Conservation (phyloP, 2,113 vertebrate species). For the Tautogolabrus adspersus region DNA sequence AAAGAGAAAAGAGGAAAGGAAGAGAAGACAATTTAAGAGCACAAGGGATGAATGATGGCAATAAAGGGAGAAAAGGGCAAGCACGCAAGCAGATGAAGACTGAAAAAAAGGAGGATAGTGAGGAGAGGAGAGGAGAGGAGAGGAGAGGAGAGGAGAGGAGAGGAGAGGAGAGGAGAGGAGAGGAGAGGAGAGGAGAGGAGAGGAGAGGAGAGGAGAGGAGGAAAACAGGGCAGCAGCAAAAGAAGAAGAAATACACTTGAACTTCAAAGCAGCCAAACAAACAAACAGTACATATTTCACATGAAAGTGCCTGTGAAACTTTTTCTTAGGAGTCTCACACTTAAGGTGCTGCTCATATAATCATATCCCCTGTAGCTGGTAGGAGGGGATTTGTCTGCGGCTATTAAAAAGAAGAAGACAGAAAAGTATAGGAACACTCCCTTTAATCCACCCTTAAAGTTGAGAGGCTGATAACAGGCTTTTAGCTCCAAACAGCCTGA, state of each 20-base stretch:
- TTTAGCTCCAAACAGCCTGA: conserved; percentile 68
- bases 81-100: conserved; percentile 17
- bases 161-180: conserved; percentile 7
- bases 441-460: conserved; percentile 75
- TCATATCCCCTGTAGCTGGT: conserved; percentile 58
- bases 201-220: neutral
- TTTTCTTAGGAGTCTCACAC: conserved; percentile 38
- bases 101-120: conserved; percentile 1
- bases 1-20: conserved; percentile 25
- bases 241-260: conserved; percentile 36
- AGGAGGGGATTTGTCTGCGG: conserved; percentile 69
- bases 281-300: conserved; percentile 56
- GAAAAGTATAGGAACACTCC: conserved; percentile 61
- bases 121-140: conserved; percentile 18
- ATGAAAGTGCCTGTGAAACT: conserved; percentile 49
- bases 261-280: conserved; percentile 67
- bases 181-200: conserved; percentile 2
- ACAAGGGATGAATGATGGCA: conserved; percentile 13
- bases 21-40: conserved; percentile 16
- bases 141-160: conserved; percentile 24
- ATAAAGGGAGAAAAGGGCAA: conserved; percentile 18
- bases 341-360: conserved; percentile 58
- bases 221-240: conserved; percentile 5
- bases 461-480: conserved; percentile 76
- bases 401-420: conserved; percentile 60